A percentile compares a stretch with the other conserved stretches of the same genome.
phyloP scores from a whole-genome alignment of 2,113 vertebrate genomes.

The Chionis minor region DNA sequence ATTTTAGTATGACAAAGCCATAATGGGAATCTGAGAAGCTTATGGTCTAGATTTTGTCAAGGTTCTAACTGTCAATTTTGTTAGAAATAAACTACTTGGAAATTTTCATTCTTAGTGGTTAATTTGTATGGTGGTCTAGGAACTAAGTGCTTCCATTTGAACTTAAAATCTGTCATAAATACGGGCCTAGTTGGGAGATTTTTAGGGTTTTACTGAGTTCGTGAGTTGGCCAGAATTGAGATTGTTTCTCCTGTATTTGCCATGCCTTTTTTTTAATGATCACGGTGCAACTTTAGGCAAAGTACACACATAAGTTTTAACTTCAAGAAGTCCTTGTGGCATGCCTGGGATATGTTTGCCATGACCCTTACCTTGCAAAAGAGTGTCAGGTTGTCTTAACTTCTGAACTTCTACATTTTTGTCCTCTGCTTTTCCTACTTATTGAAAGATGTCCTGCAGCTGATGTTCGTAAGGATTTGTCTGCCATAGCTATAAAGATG shows the following conservation, averaged over 20 bases:
- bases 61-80: neutral
- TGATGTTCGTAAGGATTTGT: neutral
- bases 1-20: neutral
- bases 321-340: neutral
- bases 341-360: neutral
- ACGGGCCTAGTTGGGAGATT: neutral
- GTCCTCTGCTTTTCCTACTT: neutral
- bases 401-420: neutral
- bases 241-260: neutral
- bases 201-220: neutral
- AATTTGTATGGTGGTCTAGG: neutral
- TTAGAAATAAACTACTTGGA: neutral
- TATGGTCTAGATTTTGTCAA: neutral
- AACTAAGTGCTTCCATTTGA: neutral
- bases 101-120: neutral
- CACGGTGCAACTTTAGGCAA: neutral
- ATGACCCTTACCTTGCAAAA: neutral
- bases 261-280: neutral
- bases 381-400: neutral
- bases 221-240: neutral
- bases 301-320: no score
- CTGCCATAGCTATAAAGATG: neutral
- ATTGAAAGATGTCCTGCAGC: neutral
- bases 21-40: neutral
- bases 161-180: accelerated